A percentile compares a stretch with the other conserved stretches of the same genome.
Conservation (phyloP, 2,888 invertebrate genomes). For the Litoditis marina region DNA sequence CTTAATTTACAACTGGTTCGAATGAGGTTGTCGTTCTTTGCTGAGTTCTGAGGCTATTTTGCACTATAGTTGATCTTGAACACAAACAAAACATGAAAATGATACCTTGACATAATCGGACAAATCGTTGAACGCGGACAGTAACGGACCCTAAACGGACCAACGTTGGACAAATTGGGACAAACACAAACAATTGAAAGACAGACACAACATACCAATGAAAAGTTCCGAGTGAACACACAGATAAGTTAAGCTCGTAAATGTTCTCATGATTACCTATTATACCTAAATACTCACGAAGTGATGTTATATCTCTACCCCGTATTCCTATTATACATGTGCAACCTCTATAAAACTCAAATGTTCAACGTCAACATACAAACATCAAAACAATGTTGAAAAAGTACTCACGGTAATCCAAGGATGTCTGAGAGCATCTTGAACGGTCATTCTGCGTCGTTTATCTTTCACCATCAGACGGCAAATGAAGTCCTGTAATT, state of each 20-base stretch:
- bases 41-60: not conserved
- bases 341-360: too few relatives aligned
- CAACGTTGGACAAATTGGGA: too few relatives aligned
- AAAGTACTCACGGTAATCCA: conserved; percentile 64
- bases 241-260: too few relatives aligned
- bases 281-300: too few relatives aligned
- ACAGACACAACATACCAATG: not conserved
- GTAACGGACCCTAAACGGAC: conserved; percentile 60
- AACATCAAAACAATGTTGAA: not conserved
- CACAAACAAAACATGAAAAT: conserved; percentile 43
- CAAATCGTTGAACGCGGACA: conserved; percentile 60
- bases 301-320: too few relatives aligned
- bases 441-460: conserved; percentile 67
- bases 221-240: too few relatives aligned
- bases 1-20: not conserved
- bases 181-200: conserved; percentile 11
- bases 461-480: conserved; percentile 86
- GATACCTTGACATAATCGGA: conserved; percentile 61
- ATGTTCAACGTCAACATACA: too few relatives aligned
- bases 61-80: too few relatives aligned
- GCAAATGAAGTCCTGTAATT: conserved; percentile 78
- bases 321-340: not conserved
- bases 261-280: too few relatives aligned
- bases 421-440: conserved; percentile 64
- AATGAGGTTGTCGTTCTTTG: too few relatives aligned